These are phyloP conservation scores for Trogon surrucura DNA, from an alignment of 2,113 vertebrate species.

Conservation along the genomic window DNA sequence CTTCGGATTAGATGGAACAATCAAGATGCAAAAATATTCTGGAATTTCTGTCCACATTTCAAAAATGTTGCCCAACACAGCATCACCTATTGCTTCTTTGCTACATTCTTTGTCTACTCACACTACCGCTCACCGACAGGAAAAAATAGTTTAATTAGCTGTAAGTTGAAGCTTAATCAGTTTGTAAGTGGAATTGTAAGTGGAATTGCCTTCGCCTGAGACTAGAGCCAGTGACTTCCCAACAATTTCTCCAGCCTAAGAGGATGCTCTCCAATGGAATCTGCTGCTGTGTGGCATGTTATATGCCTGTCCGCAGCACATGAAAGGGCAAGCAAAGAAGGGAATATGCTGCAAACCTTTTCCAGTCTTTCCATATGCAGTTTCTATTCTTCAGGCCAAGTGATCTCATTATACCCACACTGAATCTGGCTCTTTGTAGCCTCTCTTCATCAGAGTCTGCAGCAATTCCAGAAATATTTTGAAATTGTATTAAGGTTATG, in stretches of 20 bases:
- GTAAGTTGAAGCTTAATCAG: neutral
- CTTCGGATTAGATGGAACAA: neutral
- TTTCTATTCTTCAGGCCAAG: conserved; percentile 8
- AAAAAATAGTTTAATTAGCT: neutral
- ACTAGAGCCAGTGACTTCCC: neutral
- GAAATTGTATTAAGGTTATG: neutral
- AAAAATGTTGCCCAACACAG: neutral
- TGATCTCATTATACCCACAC: conserved; percentile 1
- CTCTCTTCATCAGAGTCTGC: neutral
- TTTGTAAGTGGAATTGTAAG: neutral
- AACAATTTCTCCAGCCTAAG: neutral
- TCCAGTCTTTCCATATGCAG: neutral
- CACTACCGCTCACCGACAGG: neutral
- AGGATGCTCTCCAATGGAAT: neutral
- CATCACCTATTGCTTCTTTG: neutral
- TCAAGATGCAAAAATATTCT: neutral
- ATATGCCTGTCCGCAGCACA: neutral
- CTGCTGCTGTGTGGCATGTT: neutral
- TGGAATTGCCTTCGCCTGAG: neutral
- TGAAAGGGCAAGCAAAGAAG: conserved; percentile 5
- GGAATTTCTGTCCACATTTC: neutral
- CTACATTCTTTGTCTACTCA: neutral
- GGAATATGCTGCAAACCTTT: neutral
- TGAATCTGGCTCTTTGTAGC: conserved; percentile 17
- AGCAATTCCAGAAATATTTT: conserved; percentile 38